Conservation (phyloP, 2,797 vertebrate species). For the Mormyrus hasselquistii region DNA sequence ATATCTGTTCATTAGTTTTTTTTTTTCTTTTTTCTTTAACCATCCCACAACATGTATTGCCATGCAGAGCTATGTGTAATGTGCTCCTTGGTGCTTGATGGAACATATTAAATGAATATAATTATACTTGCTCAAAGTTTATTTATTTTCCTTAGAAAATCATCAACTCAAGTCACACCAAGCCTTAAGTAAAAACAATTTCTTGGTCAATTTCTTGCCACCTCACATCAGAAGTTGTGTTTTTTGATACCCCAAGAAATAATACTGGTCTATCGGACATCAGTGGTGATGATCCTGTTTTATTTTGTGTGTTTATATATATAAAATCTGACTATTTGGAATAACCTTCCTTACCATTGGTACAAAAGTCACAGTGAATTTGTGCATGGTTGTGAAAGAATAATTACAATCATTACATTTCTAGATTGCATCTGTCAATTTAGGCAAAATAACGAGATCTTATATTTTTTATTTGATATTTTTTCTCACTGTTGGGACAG, state of each 20-base stretch:
- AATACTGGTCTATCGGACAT: not conserved
- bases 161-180: not conserved
- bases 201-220: not conserved
- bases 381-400: not conserved
- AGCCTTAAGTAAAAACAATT: not conserved
- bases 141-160: not conserved
- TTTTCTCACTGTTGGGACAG: not conserved
- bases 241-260: not conserved
- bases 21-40: not conserved
- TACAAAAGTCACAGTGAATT: not conserved
- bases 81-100: not conserved
- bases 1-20: not conserved
- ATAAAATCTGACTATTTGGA: not conserved
- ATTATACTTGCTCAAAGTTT: not conserved
- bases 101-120: constrained; percentile 7
- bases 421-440: not conserved
- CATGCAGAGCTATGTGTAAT: not conserved
- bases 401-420: not conserved
- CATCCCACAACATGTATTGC: not conserved
- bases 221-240: not conserved
- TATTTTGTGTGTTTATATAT: not conserved
- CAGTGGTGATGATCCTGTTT: not conserved
- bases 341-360: not conserved
- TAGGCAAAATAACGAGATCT: not conserved
- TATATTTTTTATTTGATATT: not conserved